Base-by-base conservation (phyloP, 2,113 vertebrate species). In the Thamnophis sirtalis region DNA sequence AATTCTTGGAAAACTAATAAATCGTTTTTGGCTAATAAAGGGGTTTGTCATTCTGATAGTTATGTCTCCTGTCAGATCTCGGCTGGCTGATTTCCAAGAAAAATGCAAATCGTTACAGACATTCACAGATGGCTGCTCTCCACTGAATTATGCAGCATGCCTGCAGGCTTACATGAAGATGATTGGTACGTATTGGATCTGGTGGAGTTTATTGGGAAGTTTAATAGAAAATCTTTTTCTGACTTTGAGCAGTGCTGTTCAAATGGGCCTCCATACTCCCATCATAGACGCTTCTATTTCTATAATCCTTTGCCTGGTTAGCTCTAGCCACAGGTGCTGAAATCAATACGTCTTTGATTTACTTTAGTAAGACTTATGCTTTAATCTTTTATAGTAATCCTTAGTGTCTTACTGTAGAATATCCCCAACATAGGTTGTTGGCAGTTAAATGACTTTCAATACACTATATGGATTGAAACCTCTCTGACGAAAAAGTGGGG, bases 131-230 rank as follows among this genome's bases (percentile, higher is more conserved):
- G 96, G 95, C 86, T 98, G 98, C 94, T 95, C 95, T 49, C 96
- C 95, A 80, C 96, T 96, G 86, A 96, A 93, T 84, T 95, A 95
- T 43, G 96, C 95, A 85, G 95, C 95, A 38, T 98, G 98, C 95
- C 96, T 98, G 55, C 96, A 97, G 93, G 96, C 98, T 9, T 98
- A 98, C 95, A 96, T 97, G 93, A 97, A 98, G 15, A 96, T 98
- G 96, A 98, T 98, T 86, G 98, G 98, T 98, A 96, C 98, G 97
- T 94, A 88, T 94, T 22, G 86, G 4, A 9, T 22, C 85, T 51
- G 85, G 13, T 86, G 49, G 24, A 86, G 26, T 13, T 28, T 86
- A 86, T 86, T 49, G 73, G 43, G 33, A 24, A 51, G 33, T 33
- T 84, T 22, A 56, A 2, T 33, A n/a, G 21, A 50, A 73, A 80